Evolutionary conservation across 2,888 invertebrate species (phyloP).

Genomic region (Melikaiella ostensackeni): DNA sequence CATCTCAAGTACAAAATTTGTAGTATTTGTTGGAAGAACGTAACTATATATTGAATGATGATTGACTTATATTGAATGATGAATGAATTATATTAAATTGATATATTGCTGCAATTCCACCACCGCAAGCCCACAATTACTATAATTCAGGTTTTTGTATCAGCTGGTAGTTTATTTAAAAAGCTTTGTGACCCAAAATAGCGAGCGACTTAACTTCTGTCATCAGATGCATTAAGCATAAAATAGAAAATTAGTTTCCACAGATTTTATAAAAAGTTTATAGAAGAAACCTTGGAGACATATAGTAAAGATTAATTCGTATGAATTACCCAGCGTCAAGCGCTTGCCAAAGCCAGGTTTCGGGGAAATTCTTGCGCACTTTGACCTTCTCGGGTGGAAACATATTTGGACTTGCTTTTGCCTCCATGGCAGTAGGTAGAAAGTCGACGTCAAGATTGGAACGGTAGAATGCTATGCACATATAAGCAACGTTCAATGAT

Average conservation of each 20-base stretch:
- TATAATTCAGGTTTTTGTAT: neutral
- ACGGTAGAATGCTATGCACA: slow-evolving; percentile 79
- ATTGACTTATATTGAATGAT: neutral
- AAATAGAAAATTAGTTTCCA: neutral
- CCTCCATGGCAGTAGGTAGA: slow-evolving; percentile 55
- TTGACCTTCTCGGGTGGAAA: slow-evolving; percentile 71
- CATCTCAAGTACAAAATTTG: neutral
- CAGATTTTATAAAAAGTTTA: neutral
- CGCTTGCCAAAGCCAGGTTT: slow-evolving; percentile 85
- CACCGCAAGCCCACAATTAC: slow-evolving; percentile 1
- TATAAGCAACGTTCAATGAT: slow-evolving; percentile 65
- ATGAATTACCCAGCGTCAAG: slow-evolving; percentile 80
- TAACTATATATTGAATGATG: neutral
- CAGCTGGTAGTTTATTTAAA: neutral
- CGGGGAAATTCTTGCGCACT: slow-evolving; percentile 84
- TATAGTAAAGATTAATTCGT: slow-evolving; percentile 25
- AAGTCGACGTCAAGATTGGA: slow-evolving; percentile 73
- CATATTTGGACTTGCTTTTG: slow-evolving; percentile 64
- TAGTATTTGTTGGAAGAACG: neutral
- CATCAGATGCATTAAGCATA: neutral
- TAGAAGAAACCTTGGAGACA: neutral
- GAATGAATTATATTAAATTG: neutral
- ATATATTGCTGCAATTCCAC: neutral
- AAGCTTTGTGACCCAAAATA: neutral
- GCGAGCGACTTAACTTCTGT: neutral